phyloP scores from a whole-genome alignment of 2,888 invertebrate species.

The Trichogramma evanescens region DNA sequence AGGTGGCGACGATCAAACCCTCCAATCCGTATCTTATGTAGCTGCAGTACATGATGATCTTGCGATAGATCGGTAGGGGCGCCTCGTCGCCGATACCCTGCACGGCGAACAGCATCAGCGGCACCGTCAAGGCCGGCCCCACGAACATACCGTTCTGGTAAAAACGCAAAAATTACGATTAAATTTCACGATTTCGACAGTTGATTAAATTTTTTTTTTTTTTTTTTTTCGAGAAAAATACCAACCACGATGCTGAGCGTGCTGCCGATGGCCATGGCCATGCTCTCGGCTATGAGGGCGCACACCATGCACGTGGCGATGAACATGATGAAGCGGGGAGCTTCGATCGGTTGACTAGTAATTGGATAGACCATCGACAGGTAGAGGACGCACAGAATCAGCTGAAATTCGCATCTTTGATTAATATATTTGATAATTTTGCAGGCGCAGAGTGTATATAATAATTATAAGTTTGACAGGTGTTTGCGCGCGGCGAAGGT shows the following conservation, averaged over 20 bases:
- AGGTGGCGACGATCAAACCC: constrained; percentile 72
- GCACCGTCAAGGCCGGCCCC: constrained; percentile 80
- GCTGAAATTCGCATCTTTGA: constrained; percentile 29
- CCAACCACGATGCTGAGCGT: constrained; percentile 70
- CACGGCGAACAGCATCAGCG: constrained; percentile 79
- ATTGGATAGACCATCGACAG: constrained; percentile 65
- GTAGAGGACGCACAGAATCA: constrained; percentile 60
- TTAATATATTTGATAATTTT: too few relatives aligned
- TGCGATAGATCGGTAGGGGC: constrained; percentile 67
- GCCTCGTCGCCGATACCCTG: constrained; percentile 73
- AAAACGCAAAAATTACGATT: too few relatives aligned
- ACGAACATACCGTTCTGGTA: constrained; percentile 78
- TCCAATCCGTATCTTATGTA: constrained; percentile 77
- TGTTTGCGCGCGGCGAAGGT: not conserved
- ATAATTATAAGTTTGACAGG: not conserved
- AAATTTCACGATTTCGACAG: not conserved
- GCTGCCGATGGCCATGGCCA: constrained; percentile 69
- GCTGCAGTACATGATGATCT: constrained; percentile 72
- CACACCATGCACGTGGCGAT: constrained; percentile 64
- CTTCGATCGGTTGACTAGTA: constrained; percentile 71
- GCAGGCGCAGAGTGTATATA: too few relatives aligned
- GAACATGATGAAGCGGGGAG: constrained; percentile 61
- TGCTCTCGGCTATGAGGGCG: constrained; percentile 70
- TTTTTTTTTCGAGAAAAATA: constrained; percentile 30
- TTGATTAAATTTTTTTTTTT: not conserved